Evolutionary conservation across 2,797 vertebrate genomes (phyloP), one percentile per base, ranked within the genome.

Genomic region (Perodicticus potto): DNA sequence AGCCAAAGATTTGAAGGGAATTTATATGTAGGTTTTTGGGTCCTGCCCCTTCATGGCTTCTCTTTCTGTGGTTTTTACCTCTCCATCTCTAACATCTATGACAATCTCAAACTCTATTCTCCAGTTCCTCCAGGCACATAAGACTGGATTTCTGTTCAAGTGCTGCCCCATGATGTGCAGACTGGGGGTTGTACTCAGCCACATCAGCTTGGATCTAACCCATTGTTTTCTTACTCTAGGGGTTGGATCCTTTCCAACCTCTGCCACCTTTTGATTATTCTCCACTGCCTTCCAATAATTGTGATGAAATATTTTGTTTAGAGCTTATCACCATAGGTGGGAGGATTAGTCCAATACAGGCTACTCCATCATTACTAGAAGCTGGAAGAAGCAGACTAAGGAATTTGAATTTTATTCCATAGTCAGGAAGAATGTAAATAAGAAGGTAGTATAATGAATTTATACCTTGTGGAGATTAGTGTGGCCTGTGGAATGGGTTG

Each of bases 361-460:
- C 37, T 85, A 43, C 29, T 27, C 25, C 4, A 45, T 57, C 49
- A n/a, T 89, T 73, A 63, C n/a, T 16, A 5, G 61, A 88, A 65
- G 45, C 16, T 29, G 32, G 22, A 37, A 81, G 37, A 63, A 65
- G 22, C 23, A 61, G 34, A 72, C 81, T 22, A 3, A 84, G 57
- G 32, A 53, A 45, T 90, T 27, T 90, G 55, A n/a, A 90, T 43
- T 94, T 95, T 61, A 49, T 94, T 63, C 27, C 89, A 12, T 5
- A 77, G 49, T 17, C 25, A 70, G 13, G 40, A 57, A 86, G 73
- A 29, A 92, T 91, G 90, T 76, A 90, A 74, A 49, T 49, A 25
- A 53, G 20, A 5, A 17, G 70, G 29, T 16, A 69, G 16, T 81
- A 27, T 59, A 45, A 57, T 93, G 45, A 80, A 5, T 59, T 76